Evolutionary conservation across 2,113 vertebrate species (phyloP).

Genomic region (Chascanopsetta lugubris): DNA sequence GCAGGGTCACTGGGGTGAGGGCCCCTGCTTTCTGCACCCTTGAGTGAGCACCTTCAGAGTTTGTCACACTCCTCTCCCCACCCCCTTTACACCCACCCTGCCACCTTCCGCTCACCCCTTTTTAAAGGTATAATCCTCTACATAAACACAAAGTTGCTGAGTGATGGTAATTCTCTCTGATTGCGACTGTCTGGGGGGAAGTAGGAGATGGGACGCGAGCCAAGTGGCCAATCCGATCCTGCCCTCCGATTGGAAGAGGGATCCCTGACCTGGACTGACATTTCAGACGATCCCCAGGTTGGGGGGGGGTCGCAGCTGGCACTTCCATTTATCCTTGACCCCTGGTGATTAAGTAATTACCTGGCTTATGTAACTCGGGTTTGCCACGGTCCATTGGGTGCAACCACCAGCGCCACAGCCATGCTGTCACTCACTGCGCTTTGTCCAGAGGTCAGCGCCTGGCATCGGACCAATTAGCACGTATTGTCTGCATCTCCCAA

Average conservation of each 20-base stretch:
- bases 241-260: constrained; percentile 58
- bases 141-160: constrained; percentile 75
- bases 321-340: constrained; percentile 67
- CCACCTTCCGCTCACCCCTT: constrained; percentile 14
- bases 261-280: constrained; percentile 53
- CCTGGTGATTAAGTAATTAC: constrained; percentile 71
- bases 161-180: constrained; percentile 71
- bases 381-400: constrained; percentile 41
- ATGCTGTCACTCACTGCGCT: constrained; percentile 47
- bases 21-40: constrained; percentile 71
- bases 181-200: constrained; percentile 66
- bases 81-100: constrained; percentile 45
- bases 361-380: constrained; percentile 71
- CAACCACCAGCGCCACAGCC: constrained; percentile 23
- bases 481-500: constrained; percentile 54
- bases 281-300: constrained; percentile 33
- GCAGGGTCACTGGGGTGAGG: constrained; percentile 66
- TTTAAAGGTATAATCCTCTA: constrained; percentile 76
- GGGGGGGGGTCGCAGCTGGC: constrained; percentile 42
- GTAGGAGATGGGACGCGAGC: constrained; percentile 42
- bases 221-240: constrained; percentile 31
- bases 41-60: constrained; percentile 74
- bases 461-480: constrained; percentile 61
- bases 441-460: constrained; percentile 60
- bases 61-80: constrained; percentile 60